Percentiles rank a stretch among this genome's conserved stretches.
These are phyloP conservation scores for Epirrhoe tristata DNA, from an alignment of 2,888 invertebrate species.

Conservation along the genomic window DNA sequence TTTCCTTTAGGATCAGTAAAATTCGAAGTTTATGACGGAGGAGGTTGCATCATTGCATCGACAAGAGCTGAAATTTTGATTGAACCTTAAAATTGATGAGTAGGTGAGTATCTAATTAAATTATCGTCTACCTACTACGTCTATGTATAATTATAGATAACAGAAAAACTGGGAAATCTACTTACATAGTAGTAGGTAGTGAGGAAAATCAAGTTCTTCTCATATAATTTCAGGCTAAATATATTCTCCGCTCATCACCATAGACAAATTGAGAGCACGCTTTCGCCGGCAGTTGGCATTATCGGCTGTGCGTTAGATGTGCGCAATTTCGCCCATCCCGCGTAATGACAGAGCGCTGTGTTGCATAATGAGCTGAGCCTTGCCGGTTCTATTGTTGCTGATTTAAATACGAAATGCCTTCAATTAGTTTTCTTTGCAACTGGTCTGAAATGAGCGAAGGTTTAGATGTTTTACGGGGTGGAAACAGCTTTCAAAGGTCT, in stretches of 20 bases:
- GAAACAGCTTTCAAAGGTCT: background rate
- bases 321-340: slow-evolving; percentile 83
- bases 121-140: no score
- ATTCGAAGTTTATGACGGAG: no score
- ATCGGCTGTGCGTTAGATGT: slow-evolving; percentile 77
- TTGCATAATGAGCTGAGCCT: slow-evolving; percentile 82
- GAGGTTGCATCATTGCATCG: no score
- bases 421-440: slow-evolving; percentile 16
- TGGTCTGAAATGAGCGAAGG: slow-evolving; percentile 20
- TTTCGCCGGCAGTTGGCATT: slow-evolving; percentile 71
- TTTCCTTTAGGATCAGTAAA: no score
- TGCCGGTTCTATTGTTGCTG: slow-evolving; percentile 63
- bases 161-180: no score
- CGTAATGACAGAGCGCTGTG: slow-evolving; percentile 80
- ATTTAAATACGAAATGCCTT: slow-evolving; percentile 37
- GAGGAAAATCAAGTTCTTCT: background rate
- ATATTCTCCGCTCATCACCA: slow-evolving; percentile 62
- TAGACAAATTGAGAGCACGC: slow-evolving; percentile 70
- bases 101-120: no score
- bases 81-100: no score
- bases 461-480: background rate
- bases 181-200: background rate
- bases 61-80: no score
- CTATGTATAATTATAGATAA: no score
- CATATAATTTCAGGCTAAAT: slow-evolving; percentile 26